Conservation (phyloP, 2,888 invertebrate genomes). For the Petrolisthes manimaculis region DNA sequence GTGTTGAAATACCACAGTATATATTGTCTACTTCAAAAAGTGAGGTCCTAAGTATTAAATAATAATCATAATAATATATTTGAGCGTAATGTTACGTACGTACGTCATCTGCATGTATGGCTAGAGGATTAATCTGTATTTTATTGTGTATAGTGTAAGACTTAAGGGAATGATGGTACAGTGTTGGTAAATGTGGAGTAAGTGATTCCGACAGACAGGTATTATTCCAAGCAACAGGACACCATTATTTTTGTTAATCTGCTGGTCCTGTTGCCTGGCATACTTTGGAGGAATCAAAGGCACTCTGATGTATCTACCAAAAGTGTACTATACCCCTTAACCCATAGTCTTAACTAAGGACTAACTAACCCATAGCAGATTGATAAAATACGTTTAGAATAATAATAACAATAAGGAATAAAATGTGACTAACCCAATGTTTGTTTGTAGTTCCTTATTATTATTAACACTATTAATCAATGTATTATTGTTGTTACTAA, state of each 20-base stretch:
- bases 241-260: too few species aligned
- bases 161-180: neutral
- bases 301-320: too few species aligned
- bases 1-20: neutral
- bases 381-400: conserved; percentile 4
- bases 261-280: too few species aligned
- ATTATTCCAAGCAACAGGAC: too few species aligned
- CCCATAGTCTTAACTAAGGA: conserved; percentile 2
- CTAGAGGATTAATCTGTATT: conserved; percentile 5
- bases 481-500: too few species aligned
- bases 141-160: conserved; percentile 14
- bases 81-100: neutral
- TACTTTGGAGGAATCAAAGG: too few species aligned
- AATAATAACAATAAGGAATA: neutral
- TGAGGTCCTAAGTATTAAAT: conserved; percentile 9
- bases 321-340: neutral
- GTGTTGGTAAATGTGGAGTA: too few species aligned
- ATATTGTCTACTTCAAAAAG: conserved; percentile 10
- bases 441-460: too few species aligned
- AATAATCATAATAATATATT: neutral
- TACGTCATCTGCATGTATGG: neutral
- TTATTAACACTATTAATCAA: too few species aligned
- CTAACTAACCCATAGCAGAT: neutral
- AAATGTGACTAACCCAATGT: too few species aligned
- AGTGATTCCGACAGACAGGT: too few species aligned